Base-by-base conservation (phyloP, 2,113 vertebrate genomes). In the Siniperca chuatsi region DNA sequence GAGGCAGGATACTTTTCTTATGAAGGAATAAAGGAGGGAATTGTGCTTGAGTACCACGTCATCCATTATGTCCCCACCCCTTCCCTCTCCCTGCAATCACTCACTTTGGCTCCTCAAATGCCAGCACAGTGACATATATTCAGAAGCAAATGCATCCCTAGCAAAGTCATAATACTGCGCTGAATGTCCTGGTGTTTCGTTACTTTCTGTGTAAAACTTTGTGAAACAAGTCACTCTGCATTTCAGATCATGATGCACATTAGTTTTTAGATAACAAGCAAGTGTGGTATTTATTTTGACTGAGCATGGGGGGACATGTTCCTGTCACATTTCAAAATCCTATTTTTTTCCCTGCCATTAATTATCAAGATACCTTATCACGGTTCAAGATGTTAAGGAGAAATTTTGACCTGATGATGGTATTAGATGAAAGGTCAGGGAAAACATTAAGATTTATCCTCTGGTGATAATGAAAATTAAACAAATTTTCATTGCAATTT, bases 1-100 rank as follows among this genome's bases (percentile, higher is more conserved):
- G 50, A 66, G 10, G 68, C 4, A 66, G 69, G 65, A 75, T 85
- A 74, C 82, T 65, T 90, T 91, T 82, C 89, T 87, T 86, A 83
- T 84, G 80, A 81, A 86, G 33, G 70, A 37, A 86, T 84, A 82
- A 84, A 88, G 25, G 33, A 80, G 80, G 81, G 68, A 79, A 77
- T 37, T 86, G 82, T 18, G 6, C 29, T 20, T 20, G 9, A 48
- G 69, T 73, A 60, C 60, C 48, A 64, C 48, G 13, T 46, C 23
- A 73, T 88, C 71, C 87, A 79, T 55, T 80, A 73, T 79, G 62
- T 75, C 76, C 40, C 35, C 35, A 44, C 66, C 21, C 25, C 37
- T 50, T 42, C 21, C 35, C 29, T 25, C 42, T 52, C 1, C 29
- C 9, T 55, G 25, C 57, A 55, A 72, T 80, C 35, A 60, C 57